A percentile compares a stretch with the other conserved stretches of the same genome.
Evolutionary conservation across 2,113 vertebrate species (phyloP).

Genomic region (Pantherophis guttatus): DNA sequence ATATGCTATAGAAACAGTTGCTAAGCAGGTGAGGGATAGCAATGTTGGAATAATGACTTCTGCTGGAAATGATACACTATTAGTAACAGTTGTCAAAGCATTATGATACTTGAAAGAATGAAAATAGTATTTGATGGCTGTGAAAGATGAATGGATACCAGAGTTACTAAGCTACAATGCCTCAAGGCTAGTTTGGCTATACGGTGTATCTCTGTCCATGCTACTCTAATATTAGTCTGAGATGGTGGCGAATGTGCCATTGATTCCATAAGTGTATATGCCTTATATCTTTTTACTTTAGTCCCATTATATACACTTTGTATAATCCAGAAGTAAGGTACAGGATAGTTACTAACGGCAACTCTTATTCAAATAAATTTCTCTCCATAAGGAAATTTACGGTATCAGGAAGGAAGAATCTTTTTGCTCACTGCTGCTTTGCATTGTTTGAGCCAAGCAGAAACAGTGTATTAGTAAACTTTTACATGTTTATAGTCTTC

Average conservation of each 20-base stretch:
- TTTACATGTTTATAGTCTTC: not conserved
- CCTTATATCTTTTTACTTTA: not conserved
- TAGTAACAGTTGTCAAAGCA: not conserved
- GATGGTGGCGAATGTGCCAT: not conserved
- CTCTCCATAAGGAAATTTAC: not conserved
- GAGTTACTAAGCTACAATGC: not conserved
- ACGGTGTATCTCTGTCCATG: not conserved
- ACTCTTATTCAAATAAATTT: not conserved
- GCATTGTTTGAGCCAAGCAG: not conserved
- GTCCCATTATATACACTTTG: not conserved
- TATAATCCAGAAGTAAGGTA: not conserved
- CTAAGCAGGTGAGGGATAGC: not conserved
- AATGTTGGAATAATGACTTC: not conserved
- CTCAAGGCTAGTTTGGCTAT: not conserved
- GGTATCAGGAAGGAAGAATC: not conserved
- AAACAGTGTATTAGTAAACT: not conserved
- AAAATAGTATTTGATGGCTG: not conserved
- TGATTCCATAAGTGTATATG: not conserved
- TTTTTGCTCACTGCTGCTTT: not conserved
- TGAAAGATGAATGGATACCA: not conserved
- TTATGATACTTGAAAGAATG: not conserved
- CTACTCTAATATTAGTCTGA: not conserved
- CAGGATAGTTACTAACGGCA: not conserved
- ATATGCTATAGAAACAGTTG: not conserved
- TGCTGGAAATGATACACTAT: not conserved